Evolutionary conservation across 2,113 vertebrate species (phyloP), one percentile per base, ranked within the genome.

Genomic region (Cromileptes altivelis): DNA sequence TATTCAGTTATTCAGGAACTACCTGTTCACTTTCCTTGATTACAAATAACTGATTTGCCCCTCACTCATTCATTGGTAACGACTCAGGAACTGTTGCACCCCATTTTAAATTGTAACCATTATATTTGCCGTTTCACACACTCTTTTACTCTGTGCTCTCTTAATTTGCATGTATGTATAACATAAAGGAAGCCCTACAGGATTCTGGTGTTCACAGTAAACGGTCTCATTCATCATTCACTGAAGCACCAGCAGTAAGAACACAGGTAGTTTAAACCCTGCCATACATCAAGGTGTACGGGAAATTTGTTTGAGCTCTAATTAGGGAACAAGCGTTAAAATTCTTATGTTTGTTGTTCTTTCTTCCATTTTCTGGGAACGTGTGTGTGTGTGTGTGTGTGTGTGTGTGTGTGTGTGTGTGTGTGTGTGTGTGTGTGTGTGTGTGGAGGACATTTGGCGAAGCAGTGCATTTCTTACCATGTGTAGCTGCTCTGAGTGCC

Each of bases 401-500:
- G 40, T 49, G 58, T 80, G 72, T 81, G 55, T 58, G 37, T 64
- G 61, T 50, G 67, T 70, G 64, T 85, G 42, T 80, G 78, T 70
- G 37, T 50, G 70, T 57, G 55, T 62, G 72, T 75, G 58, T 71
- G 55, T 68, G 40, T 65, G 60, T 65, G 67, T 75, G 76, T 84
- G 58, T 68, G 84, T 33, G 61, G 49, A 76, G 70, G 82, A 85
- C 82, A 88, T 92, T 93, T 93, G 92, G 92, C 70, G 30, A 79
- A 86, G 82, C 88, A 74, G 71, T 83, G 65, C 58, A 50, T 92
- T 94, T 91, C 88, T 83, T 89, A 91, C 82, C 90, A 94, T 92
- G 93, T 93, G 90, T 77, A 90, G 89, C 85, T 84, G 83, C 78
- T 89, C 73, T 89, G 82, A 92, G 91, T 92, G 92, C 89, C 92